Conservation (phyloP, 2,113 vertebrate species). For the Danionella cerebrum region DNA sequence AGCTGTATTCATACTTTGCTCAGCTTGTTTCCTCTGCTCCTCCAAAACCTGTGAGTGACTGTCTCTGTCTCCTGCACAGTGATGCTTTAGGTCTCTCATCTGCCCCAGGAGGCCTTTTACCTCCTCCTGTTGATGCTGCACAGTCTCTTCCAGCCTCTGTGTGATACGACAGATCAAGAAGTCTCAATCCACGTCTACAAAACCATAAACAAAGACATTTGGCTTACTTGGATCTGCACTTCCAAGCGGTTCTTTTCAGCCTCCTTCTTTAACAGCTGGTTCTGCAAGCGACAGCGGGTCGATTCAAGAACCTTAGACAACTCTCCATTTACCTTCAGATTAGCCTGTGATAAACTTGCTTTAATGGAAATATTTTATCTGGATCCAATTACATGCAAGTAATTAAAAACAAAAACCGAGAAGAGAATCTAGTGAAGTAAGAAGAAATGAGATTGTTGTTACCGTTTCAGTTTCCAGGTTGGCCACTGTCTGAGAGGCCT, state of each 20-base stretch:
- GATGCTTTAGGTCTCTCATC: conserved; percentile 61
- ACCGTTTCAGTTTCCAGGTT: conserved; percentile 82
- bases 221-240: conserved; percentile 70
- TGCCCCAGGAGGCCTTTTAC: conserved; percentile 64
- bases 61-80: conserved; percentile 62
- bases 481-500: conserved; percentile 63
- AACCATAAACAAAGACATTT: background rate
- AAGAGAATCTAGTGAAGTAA: background rate
- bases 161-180: background rate
- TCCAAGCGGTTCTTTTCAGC: conserved; percentile 69
- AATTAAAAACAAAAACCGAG: background rate
- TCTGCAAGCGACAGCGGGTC: conserved; percentile 70
- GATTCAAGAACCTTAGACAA: conserved; percentile 75
- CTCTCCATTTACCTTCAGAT: conserved; percentile 65
- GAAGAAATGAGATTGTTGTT: background rate
- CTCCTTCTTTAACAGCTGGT: conserved; percentile 71
- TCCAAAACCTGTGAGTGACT: conserved; percentile 64
- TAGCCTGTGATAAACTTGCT: conserved; percentile 62
- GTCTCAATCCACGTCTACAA: background rate
- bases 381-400: no score
- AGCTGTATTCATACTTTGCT: conserved; percentile 65
- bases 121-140: conserved; percentile 66
- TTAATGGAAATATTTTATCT: no score
- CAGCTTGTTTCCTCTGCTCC: conserved; percentile 66
- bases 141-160: conserved; percentile 72